phyloP scores from a whole-genome alignment of 2,113 vertebrate genomes.

The human (Homo sapiens) region DNA sequence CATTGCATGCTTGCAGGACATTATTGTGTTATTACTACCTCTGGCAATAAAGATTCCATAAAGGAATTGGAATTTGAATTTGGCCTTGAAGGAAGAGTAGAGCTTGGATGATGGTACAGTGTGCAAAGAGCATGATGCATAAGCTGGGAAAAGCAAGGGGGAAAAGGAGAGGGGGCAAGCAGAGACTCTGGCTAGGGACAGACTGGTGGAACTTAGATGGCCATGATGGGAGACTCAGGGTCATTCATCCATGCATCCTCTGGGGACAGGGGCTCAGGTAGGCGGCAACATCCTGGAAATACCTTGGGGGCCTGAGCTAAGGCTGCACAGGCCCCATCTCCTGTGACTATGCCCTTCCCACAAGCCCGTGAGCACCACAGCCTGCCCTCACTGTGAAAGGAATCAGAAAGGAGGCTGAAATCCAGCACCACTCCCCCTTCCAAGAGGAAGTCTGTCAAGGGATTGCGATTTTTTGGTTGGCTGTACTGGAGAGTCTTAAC shows the following conservation, averaged over 20 bases:
- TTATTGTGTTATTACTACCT: background rate
- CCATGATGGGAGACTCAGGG: too few relatives aligned
- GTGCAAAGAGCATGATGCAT: background rate
- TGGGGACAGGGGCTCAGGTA: background rate
- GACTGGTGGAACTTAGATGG: rapidly evolving
- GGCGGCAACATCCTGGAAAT: background rate
- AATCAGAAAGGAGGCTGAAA: background rate
- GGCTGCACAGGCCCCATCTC: background rate
- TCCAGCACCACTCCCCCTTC: background rate
- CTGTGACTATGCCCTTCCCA: background rate
- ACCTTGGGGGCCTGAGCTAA: background rate
- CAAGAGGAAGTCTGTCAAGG: background rate
- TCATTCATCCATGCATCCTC: background rate
- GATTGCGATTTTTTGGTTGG: background rate
- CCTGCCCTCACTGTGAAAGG: background rate
- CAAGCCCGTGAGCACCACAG: background rate
- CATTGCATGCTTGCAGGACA: background rate
- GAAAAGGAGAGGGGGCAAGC: background rate
- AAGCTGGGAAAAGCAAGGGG: background rate
- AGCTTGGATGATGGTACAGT: background rate
- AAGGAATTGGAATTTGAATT: background rate
- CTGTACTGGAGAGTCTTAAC: too few relatives aligned
- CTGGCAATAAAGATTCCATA: background rate
- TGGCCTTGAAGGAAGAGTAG: background rate
- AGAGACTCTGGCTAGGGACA: background rate